phyloP scores from a whole-genome alignment of 2,113 vertebrate genomes.

The Nothoprocta perdicaria region DNA sequence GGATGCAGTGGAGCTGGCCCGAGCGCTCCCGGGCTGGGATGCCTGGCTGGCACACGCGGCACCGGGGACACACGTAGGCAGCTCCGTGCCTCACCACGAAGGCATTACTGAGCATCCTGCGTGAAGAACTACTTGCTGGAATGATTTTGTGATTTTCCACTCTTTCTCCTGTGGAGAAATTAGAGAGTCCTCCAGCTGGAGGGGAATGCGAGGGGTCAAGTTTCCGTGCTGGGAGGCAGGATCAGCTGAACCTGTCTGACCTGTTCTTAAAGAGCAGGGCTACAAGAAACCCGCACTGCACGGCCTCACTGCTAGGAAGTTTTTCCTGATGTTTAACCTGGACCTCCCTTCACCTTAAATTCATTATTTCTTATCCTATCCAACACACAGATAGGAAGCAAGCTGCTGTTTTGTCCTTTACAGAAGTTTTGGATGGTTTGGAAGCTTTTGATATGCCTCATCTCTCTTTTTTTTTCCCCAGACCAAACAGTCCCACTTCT shows the following conservation, averaged over 20 bases:
- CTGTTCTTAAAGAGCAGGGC: neutral
- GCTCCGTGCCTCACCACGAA: fast-evolving
- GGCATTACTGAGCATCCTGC: fast-evolving
- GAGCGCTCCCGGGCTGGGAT: too few relatives aligned
- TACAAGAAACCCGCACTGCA: neutral
- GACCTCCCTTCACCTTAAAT: neutral
- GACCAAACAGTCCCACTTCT: neutral
- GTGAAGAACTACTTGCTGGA: neutral
- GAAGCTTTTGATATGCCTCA: neutral
- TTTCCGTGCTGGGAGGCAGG: fast-evolving
- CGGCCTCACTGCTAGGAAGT: neutral
- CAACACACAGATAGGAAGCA: neutral
- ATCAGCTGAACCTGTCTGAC: neutral
- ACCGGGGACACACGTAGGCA: neutral
- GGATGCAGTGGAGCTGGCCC: neutral
- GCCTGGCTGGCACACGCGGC: fast-evolving
- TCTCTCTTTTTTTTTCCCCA: neutral
- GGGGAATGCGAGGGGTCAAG: fast-evolving
- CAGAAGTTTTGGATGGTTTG: neutral
- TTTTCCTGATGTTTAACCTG: neutral
- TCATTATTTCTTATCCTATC: neutral
- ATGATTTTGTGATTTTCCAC: neutral
- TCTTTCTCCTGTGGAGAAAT: fast-evolving
- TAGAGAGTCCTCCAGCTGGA: neutral
- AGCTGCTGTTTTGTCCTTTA: neutral